Conservation (phyloP, 2,797 vertebrate species). For the Chloroceryle amazona region DNA sequence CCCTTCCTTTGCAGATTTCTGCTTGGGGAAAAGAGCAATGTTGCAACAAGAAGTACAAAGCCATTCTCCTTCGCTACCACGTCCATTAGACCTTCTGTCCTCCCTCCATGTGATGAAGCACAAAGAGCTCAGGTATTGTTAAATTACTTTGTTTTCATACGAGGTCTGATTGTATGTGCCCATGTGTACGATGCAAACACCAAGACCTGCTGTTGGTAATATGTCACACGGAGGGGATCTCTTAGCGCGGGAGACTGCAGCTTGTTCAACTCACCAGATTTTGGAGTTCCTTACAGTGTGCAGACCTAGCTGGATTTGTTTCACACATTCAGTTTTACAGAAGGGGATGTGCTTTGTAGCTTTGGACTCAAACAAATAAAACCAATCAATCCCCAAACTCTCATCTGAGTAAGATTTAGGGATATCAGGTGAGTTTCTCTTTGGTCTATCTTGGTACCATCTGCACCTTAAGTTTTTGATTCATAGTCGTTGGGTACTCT, state of each 20-base stretch:
- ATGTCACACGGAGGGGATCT: neutral
- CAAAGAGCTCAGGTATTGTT: neutral
- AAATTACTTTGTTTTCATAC: neutral
- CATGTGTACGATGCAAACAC: neutral
- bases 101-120: accelerated
- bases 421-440: neutral
- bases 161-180: neutral
- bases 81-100: neutral
- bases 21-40: neutral
- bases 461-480: neutral
- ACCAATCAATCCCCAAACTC: neutral
- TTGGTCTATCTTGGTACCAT: neutral
- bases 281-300: neutral
- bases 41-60: neutral
- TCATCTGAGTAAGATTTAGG: neutral
- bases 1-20: neutral
- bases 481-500: neutral
- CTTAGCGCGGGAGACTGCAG: neutral
- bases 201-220: neutral
- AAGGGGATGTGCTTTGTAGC: neutral
- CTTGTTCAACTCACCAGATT: neutral
- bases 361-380: neutral
- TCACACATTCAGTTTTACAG: neutral
- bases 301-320: neutral
- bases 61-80: neutral